Evolutionary conservation across 1,140 invertebrate genomes (phyloP), one percentile per base, ranked within the genome.

Genomic region (Pseudomyrmex pallidus): DNA sequence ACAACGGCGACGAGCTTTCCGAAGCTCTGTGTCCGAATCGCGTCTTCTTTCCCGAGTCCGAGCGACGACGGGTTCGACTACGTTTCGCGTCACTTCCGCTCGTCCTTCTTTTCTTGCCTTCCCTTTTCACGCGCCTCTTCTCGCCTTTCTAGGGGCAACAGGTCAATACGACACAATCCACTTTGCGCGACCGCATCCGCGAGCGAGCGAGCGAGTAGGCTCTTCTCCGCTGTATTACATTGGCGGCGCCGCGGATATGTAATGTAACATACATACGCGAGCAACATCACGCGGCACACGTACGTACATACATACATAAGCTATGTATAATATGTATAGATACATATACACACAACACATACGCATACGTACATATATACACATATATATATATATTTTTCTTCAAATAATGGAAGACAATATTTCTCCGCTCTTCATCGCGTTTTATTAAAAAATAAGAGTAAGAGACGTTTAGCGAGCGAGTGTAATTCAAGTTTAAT

Each of bases 351-450:
- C 46, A 61, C 35, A 35, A 35, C 35, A 35, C 5, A 3, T 35
- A 35, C 35, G 35, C 35, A 35, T 35, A 35, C 35, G 64, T 50
- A 80, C 50, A 25, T 25, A 87, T 62, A 87, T 57, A 87, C 78
- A 89, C 63, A 62, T 72, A 87, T 62, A 76, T 73, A 87, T 54
- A 77, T 85, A 89, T 89, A 89, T 89, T 91, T 92, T 90, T 90
- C 92, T 90, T 91, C 91, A 90, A 92, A 89, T 90, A 91, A 93
- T 89, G 89, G 91, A 93, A 91, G 92, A 94, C 92, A 94, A 94
- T 94, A 94, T 94, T 93, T 91, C 85, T 90, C 90, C 87, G 87
- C 90, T 92, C 90, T 90, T 87, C 90, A 90, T 92, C 90, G 90
- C 87, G 89, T 89, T 44, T 64, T 12, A 52, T 12, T 12, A 52